Conservation (phyloP, 37 sponge, comb jelly and placozoan species). For the Axinella damicornis region DNA sequence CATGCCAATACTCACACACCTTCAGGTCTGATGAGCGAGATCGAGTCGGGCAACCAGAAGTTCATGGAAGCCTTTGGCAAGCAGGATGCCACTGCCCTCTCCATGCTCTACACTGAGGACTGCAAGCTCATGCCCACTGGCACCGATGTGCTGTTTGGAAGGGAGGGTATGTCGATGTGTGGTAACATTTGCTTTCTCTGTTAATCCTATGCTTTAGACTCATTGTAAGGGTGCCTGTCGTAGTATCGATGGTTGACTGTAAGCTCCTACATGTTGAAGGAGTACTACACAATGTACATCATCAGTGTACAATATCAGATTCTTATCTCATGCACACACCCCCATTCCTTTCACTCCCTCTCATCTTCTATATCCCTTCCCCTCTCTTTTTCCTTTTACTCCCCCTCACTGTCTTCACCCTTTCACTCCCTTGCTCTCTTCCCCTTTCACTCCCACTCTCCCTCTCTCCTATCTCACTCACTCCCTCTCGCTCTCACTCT, state of each 20-base stretch:
- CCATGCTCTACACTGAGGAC: constrained; percentile 63
- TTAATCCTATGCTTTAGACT: no score
- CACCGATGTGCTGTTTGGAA: constrained; percentile 35
- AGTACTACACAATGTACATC: no score
- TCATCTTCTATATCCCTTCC: no score
- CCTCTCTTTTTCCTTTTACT: not conserved
- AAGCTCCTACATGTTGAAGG: no score
- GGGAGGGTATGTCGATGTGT: constrained; percentile 64
- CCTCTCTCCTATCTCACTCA: not conserved
- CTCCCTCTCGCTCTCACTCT: not conserved
- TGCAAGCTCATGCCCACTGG: constrained; percentile 77
- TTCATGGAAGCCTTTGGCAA: constrained; percentile 52
- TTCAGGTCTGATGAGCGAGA: constrained; percentile 53
- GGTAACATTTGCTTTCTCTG: no score
- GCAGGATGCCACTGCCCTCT: constrained; percentile 35
- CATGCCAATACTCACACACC: no score
- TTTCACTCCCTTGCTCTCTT: not conserved
- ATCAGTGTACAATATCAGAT: no score
- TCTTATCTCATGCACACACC: no score
- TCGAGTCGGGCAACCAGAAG: constrained; percentile 47
- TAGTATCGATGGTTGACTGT: no score
- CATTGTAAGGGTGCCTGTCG: no score
- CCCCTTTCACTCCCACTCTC: not conserved
- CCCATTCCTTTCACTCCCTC: not conserved
- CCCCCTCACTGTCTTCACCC: no score